phyloP scores from a whole-genome alignment of 2,113 vertebrate genomes.

The Cyprinus carpio region DNA sequence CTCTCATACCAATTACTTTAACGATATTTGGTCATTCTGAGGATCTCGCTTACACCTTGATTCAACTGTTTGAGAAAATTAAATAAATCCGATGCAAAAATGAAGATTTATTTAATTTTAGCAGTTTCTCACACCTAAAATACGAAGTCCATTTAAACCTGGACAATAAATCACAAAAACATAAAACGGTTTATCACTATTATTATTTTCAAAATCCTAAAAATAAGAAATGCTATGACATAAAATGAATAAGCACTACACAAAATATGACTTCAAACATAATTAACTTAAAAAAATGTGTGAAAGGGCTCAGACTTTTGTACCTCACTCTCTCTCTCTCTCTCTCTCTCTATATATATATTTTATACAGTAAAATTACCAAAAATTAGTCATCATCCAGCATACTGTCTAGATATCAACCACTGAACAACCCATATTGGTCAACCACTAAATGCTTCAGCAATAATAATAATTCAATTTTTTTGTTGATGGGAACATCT shows the following conservation, averaged over 20 bases:
- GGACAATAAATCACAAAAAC: neutral
- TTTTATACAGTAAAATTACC: neutral
- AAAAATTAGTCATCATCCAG: neutral
- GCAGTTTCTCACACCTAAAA: too few species aligned
- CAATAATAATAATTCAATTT: neutral
- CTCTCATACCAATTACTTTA: neutral
- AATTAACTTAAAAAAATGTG: neutral
- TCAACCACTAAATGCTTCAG: conserved; percentile 7
- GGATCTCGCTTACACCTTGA: neutral
- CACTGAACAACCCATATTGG: conserved; percentile 20
- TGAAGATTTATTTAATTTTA: neutral
- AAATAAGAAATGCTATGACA: neutral
- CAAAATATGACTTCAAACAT: neutral
- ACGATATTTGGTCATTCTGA: neutral
- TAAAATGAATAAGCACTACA: neutral
- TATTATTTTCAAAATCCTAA: neutral
- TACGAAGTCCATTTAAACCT: neutral
- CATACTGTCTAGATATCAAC: neutral
- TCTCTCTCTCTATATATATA: too few species aligned
- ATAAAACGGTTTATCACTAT: neutral
- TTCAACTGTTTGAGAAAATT: neutral
- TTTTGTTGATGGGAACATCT: neutral
- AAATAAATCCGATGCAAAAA: neutral
- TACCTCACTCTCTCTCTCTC: too few species aligned
- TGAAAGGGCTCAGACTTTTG: neutral